Conservation (phyloP, 2,888 invertebrate genomes). For the Argyra leucocephala region DNA sequence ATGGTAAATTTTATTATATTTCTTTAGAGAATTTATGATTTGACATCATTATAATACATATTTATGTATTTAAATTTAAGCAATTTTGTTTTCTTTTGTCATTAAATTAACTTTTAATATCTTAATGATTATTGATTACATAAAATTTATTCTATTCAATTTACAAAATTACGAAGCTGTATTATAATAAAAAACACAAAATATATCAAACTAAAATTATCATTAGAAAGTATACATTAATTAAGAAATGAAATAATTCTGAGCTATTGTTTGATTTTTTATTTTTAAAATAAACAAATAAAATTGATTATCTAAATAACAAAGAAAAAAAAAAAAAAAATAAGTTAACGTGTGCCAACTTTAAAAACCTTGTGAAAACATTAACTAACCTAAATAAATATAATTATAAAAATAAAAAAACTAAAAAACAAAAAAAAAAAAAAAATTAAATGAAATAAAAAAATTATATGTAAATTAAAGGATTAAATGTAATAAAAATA, state of each 20-base stretch:
- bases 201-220: background rate
- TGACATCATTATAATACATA: too few relatives aligned
- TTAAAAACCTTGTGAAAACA: slow-evolving; percentile 29
- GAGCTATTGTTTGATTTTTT: background rate
- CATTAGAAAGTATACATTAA: background rate
- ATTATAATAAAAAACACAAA: too few relatives aligned
- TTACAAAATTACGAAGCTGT: too few relatives aligned
- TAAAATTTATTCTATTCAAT: too few relatives aligned
- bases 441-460: slow-evolving; percentile 21
- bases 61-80: too few relatives aligned
- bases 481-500: slow-evolving; percentile 13
- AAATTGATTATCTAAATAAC: slow-evolving; percentile 22
- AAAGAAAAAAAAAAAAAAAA: slow-evolving; percentile 19
- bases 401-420: slow-evolving; percentile 14
- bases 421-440: slow-evolving; percentile 19
- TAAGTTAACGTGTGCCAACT: slow-evolving; percentile 17
- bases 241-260: background rate
- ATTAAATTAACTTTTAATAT: too few relatives aligned
- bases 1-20: too few relatives aligned
- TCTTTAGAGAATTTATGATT: too few relatives aligned
- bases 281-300: slow-evolving; percentile 19
- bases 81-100: too few relatives aligned
- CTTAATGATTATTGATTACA: too few relatives aligned
- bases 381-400: slow-evolving; percentile 22
- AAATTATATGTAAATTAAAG: slow-evolving; percentile 19